Evolutionary conservation across 1,140 invertebrate species (phyloP), one percentile per base, ranked within the genome.

Genomic region (Subanguina moxae): DNA sequence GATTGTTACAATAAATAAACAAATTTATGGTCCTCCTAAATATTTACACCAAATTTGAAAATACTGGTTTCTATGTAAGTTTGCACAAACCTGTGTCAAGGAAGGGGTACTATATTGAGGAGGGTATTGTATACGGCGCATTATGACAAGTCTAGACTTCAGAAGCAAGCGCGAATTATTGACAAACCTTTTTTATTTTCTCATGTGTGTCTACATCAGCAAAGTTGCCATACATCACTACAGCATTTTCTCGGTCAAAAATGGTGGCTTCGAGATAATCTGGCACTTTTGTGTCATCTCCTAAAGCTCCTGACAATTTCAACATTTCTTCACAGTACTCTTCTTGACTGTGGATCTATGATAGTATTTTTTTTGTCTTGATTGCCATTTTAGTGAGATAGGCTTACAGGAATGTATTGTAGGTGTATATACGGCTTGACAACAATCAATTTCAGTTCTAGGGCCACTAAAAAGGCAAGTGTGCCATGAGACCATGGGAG

Each of bases 401-500:
- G 28, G 27, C 64, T 30, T 5, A 87, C 79, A 17, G 86, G 86
- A 61, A 86, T 83, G 73, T 87, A 87, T 66, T 84, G 80, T 80
- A 87, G 80, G 67, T 86, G 85, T 30, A 87, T 76, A 71, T 86
- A 86, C 1, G 86, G 86, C 78, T 87, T 78, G 30, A 75, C 65
- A 58, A 61, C 64, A 59, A 86, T 83, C 38, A 87, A 83, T 70
- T 85, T 79, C 30, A 87, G 72, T 57, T 86, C 86, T 25, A 87
- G 75, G 1, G 82, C 84, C 17, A 86, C 86, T 5, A 87, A 75
- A 72, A 87, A 86, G 21, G 85, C 86, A 13, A 87, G 80, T 30
- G 86, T 86, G 7, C 86, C 86, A 76, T 87, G 86, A 13, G 85
- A 86, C 86, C 86, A 87, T 11, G 86, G 86, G 43, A 87, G 73